These are phyloP conservation scores for Eustalomyia histrio DNA, from an alignment of 2,888 invertebrate species.

Conservation along the genomic window DNA sequence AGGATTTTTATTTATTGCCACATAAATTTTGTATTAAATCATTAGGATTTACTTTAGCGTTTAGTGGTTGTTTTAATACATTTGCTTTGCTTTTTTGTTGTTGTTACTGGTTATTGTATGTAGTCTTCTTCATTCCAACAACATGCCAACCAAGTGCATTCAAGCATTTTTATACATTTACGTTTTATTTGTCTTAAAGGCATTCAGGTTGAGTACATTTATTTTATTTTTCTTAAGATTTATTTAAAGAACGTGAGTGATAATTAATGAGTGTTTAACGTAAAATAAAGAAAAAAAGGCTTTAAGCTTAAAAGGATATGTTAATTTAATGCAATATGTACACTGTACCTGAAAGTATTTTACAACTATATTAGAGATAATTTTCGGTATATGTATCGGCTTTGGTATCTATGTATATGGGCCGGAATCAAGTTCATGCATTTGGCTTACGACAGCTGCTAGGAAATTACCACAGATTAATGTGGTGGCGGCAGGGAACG, in stretches of 20 bases:
- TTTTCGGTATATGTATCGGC: too few relatives aligned
- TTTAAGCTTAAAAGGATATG: slow-evolving; percentile 59
- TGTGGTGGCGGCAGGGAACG: too few relatives aligned
- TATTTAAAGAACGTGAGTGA: slow-evolving; percentile 65
- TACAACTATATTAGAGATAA: too few relatives aligned
- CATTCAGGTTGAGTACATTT: slow-evolving; percentile 52
- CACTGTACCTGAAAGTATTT: not conserved
- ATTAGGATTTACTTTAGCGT: slow-evolving; percentile 68
- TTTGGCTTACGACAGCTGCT: too few relatives aligned
- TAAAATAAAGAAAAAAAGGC: slow-evolving; percentile 41
- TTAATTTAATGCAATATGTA: slow-evolving; percentile 59
- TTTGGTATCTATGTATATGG: too few relatives aligned
- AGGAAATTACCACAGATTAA: too few relatives aligned
- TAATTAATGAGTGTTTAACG: slow-evolving; percentile 65
- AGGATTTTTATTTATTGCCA: slow-evolving; percentile 66
- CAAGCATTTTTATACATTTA: slow-evolving; percentile 38
- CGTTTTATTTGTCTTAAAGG: slow-evolving; percentile 50
- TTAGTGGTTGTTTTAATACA: slow-evolving; percentile 61
- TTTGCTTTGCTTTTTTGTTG: slow-evolving; percentile 21
- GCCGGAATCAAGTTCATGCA: too few relatives aligned
- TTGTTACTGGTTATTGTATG: not conserved
- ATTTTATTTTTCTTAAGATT: slow-evolving; percentile 55
- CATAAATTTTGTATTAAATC: slow-evolving; percentile 68
- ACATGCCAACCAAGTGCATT: slow-evolving; percentile 53
- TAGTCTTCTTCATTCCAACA: slow-evolving; percentile 12